A percentile compares a stretch with the other conserved stretches of the same genome.
phyloP scores from a whole-genome alignment of 2,888 invertebrate genomes.

The Mamestra brassicae region DNA sequence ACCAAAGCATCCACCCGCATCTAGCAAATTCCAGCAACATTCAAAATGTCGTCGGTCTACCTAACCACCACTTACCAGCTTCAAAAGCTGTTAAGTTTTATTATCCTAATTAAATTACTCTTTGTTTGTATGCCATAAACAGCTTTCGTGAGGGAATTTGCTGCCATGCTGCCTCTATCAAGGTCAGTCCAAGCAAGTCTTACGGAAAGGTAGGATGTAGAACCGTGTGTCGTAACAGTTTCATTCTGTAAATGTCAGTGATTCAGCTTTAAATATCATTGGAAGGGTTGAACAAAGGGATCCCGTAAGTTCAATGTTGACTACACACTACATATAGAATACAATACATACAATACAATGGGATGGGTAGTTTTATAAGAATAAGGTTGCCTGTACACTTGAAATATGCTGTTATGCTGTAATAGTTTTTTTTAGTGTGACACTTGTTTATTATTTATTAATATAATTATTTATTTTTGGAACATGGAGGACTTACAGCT shows the following conservation, averaged over 20 bases:
- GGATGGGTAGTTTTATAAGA: not conserved
- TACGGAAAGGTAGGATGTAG: not conserved
- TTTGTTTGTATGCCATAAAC: constrained; percentile 1
- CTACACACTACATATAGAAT: not conserved
- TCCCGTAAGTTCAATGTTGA: constrained; percentile 19
- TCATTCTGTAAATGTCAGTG: constrained; percentile 41
- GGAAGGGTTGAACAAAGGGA: constrained; percentile 38
- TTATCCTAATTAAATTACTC: constrained; percentile 11
- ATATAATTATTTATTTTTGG: too few species aligned
- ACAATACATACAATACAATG: not conserved
- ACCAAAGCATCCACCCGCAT: too few species aligned
- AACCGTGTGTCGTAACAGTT: constrained; percentile 22
- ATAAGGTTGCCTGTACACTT: not conserved
- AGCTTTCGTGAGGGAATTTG: constrained; percentile 1
- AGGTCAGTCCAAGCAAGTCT: not conserved
- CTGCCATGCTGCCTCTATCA: not conserved
- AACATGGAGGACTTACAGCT: too few species aligned
- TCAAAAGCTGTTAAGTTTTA: constrained; percentile 1
- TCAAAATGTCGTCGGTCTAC: too few species aligned
- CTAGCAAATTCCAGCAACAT: too few species aligned
- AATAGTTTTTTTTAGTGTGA: not conserved
- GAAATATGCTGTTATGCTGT: too few species aligned
- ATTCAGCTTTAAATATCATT: constrained; percentile 53
- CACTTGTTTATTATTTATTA: too few species aligned
- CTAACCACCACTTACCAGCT: not conserved